Evolutionary conservation across 2,113 vertebrate species (phyloP).

Genomic region (Zosterops japonicus): DNA sequence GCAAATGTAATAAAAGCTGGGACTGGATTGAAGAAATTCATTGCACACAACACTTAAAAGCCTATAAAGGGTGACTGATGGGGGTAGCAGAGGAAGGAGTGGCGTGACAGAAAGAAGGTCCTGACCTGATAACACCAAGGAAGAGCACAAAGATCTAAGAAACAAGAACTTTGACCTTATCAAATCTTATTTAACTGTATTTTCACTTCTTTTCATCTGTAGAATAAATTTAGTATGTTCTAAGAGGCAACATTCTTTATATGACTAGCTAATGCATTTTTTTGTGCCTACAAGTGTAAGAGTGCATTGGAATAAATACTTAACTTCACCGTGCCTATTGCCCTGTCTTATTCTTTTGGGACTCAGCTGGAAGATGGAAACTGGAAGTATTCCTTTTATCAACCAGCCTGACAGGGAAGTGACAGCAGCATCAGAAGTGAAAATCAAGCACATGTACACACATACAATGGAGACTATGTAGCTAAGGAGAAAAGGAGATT

Average conservation of each 20-base stretch:
- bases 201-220: background rate
- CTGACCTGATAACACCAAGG: background rate
- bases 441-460: background rate
- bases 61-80: conserved; percentile 17
- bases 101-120: background rate
- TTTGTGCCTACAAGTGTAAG: background rate
- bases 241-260: background rate
- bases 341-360: background rate
- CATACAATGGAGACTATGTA: too few species aligned
- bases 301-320: background rate
- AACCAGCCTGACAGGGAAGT: background rate
- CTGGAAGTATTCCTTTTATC: background rate
- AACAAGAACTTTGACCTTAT: background rate
- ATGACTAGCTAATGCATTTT: background rate
- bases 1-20: conserved; percentile 6
- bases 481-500: background rate
- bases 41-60: background rate
- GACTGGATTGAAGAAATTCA: background rate
- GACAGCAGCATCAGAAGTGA: background rate
- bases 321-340: background rate
- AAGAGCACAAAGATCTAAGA: background rate
- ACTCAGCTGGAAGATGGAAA: background rate
- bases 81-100: background rate
- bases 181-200: background rate
- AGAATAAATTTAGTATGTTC: background rate